phyloP scores from a whole-genome alignment of 2,113 vertebrate species.

The Melospiza georgiana region DNA sequence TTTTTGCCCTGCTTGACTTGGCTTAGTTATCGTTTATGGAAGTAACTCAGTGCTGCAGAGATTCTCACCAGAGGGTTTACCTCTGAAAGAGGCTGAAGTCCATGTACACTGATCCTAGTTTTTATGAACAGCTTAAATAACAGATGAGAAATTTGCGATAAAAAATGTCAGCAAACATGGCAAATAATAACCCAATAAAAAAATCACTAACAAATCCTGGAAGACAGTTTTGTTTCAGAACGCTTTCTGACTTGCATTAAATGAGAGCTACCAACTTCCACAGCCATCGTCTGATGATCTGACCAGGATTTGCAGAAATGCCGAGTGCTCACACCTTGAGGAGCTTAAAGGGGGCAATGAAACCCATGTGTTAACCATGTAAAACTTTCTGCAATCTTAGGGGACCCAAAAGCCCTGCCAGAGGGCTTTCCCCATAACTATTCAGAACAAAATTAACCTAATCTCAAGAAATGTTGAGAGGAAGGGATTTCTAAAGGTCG shows the following conservation, averaged over 20 bases:
- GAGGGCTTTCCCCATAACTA: background rate
- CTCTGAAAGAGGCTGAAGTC: background rate
- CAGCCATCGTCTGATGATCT: background rate
- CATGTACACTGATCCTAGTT: background rate
- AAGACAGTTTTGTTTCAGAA: background rate
- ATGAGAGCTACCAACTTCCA: background rate
- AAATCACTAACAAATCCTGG: background rate
- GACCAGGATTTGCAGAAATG: background rate
- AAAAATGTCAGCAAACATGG: background rate
- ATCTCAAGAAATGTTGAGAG: background rate
- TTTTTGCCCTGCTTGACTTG: background rate
- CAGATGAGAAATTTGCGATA: fast-evolving
- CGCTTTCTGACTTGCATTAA: background rate
- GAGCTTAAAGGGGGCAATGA: background rate
- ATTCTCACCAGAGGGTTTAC: background rate
- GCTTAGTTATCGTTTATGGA: background rate
- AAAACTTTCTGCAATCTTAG: background rate
- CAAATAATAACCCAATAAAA: background rate
- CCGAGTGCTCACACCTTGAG: background rate
- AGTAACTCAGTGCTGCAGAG: background rate
- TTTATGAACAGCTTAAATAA: background rate
- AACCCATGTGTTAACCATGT: background rate
- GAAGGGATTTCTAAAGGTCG: background rate
- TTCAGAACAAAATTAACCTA: background rate
- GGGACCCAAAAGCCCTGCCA: background rate